These are phyloP conservation scores for Falco peregrinus DNA, from an alignment of 2,797 vertebrate species.

Conservation along the genomic window DNA sequence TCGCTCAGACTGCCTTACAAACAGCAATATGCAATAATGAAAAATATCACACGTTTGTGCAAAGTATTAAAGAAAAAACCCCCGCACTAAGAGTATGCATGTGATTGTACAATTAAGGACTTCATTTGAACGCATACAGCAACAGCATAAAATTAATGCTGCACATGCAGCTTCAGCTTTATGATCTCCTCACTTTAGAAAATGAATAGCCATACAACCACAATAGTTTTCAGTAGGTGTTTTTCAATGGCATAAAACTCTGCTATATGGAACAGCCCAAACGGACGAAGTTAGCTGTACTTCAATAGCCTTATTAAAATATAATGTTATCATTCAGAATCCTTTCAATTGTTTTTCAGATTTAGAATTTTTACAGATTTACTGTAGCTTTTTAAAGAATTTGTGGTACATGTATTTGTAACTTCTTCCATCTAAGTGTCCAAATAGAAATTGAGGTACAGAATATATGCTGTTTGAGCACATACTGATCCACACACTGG, in stretches of 20 bases:
- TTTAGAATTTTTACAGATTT: neutral
- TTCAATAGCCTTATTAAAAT: neutral
- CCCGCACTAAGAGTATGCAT: neutral
- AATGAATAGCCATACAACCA: neutral
- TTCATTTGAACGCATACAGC: neutral
- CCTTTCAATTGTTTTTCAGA: neutral
- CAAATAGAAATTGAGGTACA: neutral
- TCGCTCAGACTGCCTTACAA: neutral
- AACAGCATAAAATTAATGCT: neutral
- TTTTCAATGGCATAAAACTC: neutral
- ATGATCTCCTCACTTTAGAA: neutral
- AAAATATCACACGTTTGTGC: neutral
- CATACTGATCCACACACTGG: neutral
- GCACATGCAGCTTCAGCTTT: neutral
- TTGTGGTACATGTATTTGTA: too few species aligned
- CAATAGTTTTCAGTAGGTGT: neutral
- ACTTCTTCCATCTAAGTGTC: accelerated
- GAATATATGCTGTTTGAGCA: neutral
- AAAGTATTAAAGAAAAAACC: neutral
- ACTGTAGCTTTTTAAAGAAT: neutral
- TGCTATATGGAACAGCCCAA: neutral
- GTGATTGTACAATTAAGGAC: neutral
- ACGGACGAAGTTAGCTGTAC: neutral
- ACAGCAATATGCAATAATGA: neutral
- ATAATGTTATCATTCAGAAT: neutral